Evolutionary conservation across 2,797 vertebrate species (phyloP).

Genomic region (Otolemur crassicaudatus): DNA sequence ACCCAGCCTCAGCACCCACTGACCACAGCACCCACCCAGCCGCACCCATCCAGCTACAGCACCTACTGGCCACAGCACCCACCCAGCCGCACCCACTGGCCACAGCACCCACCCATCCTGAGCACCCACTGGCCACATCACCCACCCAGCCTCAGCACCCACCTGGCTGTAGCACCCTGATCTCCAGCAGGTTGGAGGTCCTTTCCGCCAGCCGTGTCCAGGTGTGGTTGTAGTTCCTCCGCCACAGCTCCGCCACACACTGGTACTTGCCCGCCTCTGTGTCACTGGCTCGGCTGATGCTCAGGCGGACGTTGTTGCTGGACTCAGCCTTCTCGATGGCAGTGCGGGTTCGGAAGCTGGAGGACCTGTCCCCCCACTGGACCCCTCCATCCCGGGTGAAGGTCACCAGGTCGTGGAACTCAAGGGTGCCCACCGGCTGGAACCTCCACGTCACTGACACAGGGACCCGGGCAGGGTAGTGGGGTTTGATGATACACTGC

Average conservation of each 20-base stretch:
- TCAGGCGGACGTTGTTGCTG: conserved; percentile 96
- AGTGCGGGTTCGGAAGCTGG: conserved; percentile 93
- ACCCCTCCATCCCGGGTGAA: conserved; percentile 96
- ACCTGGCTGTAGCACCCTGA: conserved; percentile 96
- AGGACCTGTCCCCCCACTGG: conserved; percentile 94
- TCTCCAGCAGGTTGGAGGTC: conserved; percentile 97
- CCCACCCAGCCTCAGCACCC: conserved; percentile 45
- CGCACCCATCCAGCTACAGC: conserved; percentile 92
- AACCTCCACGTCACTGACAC: conserved; percentile 97
- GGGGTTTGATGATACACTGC: conserved; percentile 97
- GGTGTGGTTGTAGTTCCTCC: conserved; percentile 94
- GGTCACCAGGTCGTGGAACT: conserved; percentile 95
- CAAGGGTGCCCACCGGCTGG: conserved; percentile 89
- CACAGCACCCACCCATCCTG: conserved; percentile 91
- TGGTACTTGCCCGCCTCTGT: conserved; percentile 97
- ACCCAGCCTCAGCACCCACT: conserved; percentile 91
- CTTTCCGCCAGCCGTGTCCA: conserved; percentile 95
- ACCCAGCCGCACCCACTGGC: conserved; percentile 93
- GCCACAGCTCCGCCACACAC: conserved; percentile 95
- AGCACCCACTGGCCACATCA: conserved; percentile 84
- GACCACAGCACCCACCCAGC: conserved; percentile 82
- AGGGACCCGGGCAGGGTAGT: conserved; percentile 94
- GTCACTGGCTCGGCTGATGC: conserved; percentile 94
- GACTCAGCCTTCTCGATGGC: conserved; percentile 95
- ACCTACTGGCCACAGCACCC: conserved; percentile 85